phyloP scores from a whole-genome alignment of 2,113 vertebrate genomes.

The Entelurus aequoreus region DNA sequence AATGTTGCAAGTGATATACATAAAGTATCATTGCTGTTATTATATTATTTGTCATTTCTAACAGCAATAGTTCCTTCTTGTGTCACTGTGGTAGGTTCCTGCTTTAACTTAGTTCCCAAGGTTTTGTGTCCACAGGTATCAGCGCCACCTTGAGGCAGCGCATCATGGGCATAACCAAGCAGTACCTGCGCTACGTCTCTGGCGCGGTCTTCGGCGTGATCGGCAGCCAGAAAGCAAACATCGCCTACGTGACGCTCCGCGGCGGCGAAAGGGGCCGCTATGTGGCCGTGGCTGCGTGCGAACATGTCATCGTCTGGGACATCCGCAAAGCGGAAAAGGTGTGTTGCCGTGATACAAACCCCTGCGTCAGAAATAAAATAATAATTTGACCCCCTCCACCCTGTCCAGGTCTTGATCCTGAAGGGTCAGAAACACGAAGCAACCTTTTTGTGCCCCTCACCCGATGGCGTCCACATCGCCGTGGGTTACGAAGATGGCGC shows the following conservation, averaged over 20 bases:
- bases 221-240: slow-evolving; percentile 81
- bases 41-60: too few species aligned
- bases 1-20: too few species aligned
- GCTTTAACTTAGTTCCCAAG: background rate
- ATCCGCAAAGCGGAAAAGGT: slow-evolving; percentile 93
- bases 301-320: slow-evolving; percentile 96
- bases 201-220: slow-evolving; percentile 88
- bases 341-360: background rate
- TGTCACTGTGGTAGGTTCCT: background rate
- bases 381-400: background rate
- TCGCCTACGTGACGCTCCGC: slow-evolving; percentile 78
- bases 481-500: slow-evolving; percentile 93
- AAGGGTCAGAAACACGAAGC: slow-evolving; percentile 88
- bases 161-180: slow-evolving; percentile 90
- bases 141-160: background rate
- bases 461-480: slow-evolving; percentile 84
- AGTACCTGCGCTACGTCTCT: slow-evolving; percentile 86
- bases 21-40: too few species aligned
- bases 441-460: slow-evolving; percentile 84
- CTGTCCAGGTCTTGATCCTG: slow-evolving; percentile 83
- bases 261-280: slow-evolving; percentile 85
- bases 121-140: slow-evolving; percentile 14
- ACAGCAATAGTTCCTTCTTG: background rate
- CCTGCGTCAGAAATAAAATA: background rate
- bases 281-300: slow-evolving; percentile 88